These are phyloP conservation scores for Ophioderma brevispina DNA, from an alignment of 35 echinoderm and acorn worm genomes.

Conservation along the genomic window DNA sequence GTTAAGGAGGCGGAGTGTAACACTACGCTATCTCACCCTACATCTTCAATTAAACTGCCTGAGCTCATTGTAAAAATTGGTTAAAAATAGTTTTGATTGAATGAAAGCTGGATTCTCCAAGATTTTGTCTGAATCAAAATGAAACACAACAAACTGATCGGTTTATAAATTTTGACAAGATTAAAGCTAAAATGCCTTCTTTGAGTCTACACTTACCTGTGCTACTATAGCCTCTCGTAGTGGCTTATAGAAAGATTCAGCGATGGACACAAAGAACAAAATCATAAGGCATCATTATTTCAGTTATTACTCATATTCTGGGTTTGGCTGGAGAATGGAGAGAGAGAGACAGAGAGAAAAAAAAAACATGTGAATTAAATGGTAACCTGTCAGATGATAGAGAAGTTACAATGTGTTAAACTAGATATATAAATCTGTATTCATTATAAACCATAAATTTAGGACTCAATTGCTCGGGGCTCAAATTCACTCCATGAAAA, in stretches of 20 bases:
- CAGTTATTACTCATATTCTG: slow-evolving; percentile 51
- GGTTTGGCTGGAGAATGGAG: slow-evolving; percentile 53
- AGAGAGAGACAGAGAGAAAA: too few species aligned
- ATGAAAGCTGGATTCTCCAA: too few species aligned
- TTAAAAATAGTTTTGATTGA: too few species aligned
- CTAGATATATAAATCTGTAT: too few species aligned
- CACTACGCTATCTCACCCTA: background rate
- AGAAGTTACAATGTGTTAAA: too few species aligned
- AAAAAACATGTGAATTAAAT: too few species aligned
- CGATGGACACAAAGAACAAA: slow-evolving; percentile 66
- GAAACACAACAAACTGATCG: background rate
- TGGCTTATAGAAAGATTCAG: slow-evolving; percentile 40
- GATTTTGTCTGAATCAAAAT: background rate
- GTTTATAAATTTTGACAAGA: background rate
- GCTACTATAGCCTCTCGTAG: slow-evolving; percentile 65
- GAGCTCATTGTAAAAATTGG: too few species aligned
- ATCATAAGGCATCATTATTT: slow-evolving; percentile 49
- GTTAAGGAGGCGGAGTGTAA: background rate
- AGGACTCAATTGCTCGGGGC: too few species aligned
- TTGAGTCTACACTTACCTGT: slow-evolving; percentile 46
- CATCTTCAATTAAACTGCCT: too few species aligned
- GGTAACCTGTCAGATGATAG: too few species aligned
- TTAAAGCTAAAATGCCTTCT: background rate
- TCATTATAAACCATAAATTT: too few species aligned
- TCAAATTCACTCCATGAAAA: too few species aligned